These are phyloP conservation scores for Erebia aethiops DNA, from an alignment of 2,888 invertebrate species.

Conservation along the genomic window DNA sequence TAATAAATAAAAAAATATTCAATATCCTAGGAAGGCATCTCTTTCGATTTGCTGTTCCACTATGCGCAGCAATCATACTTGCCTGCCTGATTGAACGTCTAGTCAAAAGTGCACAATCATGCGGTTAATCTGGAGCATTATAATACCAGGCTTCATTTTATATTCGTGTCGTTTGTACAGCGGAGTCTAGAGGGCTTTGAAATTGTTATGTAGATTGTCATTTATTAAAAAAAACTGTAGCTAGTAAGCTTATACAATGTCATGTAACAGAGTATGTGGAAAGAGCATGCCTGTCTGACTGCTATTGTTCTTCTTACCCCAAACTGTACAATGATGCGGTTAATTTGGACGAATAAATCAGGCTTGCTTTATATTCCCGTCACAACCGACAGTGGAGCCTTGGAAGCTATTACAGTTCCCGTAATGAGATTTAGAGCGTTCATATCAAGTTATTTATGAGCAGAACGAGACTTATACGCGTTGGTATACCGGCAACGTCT, in stretches of 20 bases:
- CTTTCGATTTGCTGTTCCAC: slow-evolving; percentile 1
- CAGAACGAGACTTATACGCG: slow-evolving; percentile 55
- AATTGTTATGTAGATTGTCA: background rate
- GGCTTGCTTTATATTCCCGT: slow-evolving; percentile 76
- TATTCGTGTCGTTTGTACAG: background rate
- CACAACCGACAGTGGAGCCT: slow-evolving; percentile 73
- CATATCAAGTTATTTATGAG: slow-evolving; percentile 80
- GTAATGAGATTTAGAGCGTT: slow-evolving; percentile 80
- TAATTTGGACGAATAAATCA: slow-evolving; percentile 74
- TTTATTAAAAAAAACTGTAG: background rate
- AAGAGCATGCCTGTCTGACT: slow-evolving; percentile 9
- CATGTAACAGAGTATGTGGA: slow-evolving; percentile 11
- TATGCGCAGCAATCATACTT: background rate
- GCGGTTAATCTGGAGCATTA: slow-evolving; percentile 6
- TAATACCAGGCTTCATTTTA: slow-evolving; percentile 4
- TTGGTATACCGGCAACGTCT: slow-evolving; percentile 38
- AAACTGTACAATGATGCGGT: slow-evolving; percentile 57
- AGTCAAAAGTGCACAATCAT: slow-evolving; percentile 10
- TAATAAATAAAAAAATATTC: background rate
- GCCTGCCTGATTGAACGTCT: background rate
- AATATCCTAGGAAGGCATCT: background rate
- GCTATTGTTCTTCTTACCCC: slow-evolving; percentile 35
- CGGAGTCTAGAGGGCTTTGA: background rate
- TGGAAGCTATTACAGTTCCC: slow-evolving; percentile 76
- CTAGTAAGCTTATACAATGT: background rate